Base-by-base conservation (phyloP, 2,113 vertebrate species). In the Columbina picui region DNA sequence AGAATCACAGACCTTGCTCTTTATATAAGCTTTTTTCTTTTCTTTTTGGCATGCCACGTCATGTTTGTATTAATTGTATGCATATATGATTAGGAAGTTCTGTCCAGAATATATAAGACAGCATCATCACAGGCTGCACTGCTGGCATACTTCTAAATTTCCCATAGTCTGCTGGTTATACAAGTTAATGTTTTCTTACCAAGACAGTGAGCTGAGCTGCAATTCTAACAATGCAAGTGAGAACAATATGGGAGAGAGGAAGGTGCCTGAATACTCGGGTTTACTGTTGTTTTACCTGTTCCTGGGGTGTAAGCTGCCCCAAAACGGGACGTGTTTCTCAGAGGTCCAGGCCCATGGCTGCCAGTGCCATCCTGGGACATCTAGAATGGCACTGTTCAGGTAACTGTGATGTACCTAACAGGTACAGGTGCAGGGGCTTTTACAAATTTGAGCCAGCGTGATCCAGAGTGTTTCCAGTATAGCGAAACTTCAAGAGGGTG, bases 401-500 rank as follows among this genome's bases (percentile, higher is more conserved):
- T 50, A 29, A 41, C 25, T 5, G 41, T 29, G 16, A 10, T 19
- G 0, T 65, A 11, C 60, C 84, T 55, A 41, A 36, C 11, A 12
- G 0, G 0, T 36, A n/a, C n/a, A n/a, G n/a, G 15, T 3, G 7
- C 10, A 27, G 13, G 10, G 61, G 29, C 2, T 18, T 60, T 13
- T 21, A 30, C 47, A 20, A 57, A 47, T 5, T 56, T 10, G 22
- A 94, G 56, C 20, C 17, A 47, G 20, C 34, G 25, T 43, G 41
- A 29, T 56, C 55, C 36, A 61, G 27, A 41, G 12, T 10, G 10
- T 34, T 85, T 45, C 29, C 45, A n/a, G 5, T 16, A 4, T 1
- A 27, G 12, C 36, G 14, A 12, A 49, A 0, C 69, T 63, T 45
- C 12, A n/a, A 2, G 14, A 25, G 50, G 30, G 41, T 34, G 36